Evolutionary conservation across 1,140 invertebrate species (phyloP), one percentile per base, ranked within the genome.

Genomic region (Hyposmocoma kahamanoa): DNA sequence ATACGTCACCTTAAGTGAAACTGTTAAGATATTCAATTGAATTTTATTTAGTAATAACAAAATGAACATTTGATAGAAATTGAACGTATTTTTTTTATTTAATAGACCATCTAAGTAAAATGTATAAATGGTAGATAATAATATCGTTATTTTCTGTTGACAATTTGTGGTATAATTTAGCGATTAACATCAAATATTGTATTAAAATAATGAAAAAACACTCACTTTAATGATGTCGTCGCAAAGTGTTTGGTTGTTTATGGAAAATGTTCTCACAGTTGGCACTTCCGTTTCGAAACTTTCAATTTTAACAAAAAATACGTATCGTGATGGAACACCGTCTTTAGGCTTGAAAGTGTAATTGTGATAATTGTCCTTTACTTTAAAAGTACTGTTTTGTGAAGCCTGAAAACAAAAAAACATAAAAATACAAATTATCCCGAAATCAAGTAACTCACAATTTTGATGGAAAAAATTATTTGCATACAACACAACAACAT

Each of bases 201-300:
- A 28, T 11, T 28, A 11, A 28, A 11, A 11, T 28, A 28, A 6
- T 28, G 11, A 28, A 28, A 28, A 28, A 6, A 17, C 17, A 38
- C 43, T 50, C 57, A 81, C 79, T 73, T 81, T 83, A 9, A 77
- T 53, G 4, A 20, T 42, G 0, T 70, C 67, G 46, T 72, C 58
- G 32, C 79, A 83, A 10, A 83, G 50, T 13, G 50, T 58, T 5
- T 65, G 44, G 41, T 74, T 67, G 30, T 84, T 84, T 8, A 84
- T 19, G 11, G 39, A 51, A 17, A 83, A 67, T 6, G 45, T 53
- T 4, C 44, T 55, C 0, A 83, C 71, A 9, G 48, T 30, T 3
- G 79, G 79, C 0, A 72, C 61, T 34, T 56, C 47, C 15, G 42
- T n/a, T 11, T 39, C 47, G n/a, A 30, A 38, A 11, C 53, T 60